phyloP scores from a whole-genome alignment of 2,888 invertebrate species.

The Andrena trimmerana region DNA sequence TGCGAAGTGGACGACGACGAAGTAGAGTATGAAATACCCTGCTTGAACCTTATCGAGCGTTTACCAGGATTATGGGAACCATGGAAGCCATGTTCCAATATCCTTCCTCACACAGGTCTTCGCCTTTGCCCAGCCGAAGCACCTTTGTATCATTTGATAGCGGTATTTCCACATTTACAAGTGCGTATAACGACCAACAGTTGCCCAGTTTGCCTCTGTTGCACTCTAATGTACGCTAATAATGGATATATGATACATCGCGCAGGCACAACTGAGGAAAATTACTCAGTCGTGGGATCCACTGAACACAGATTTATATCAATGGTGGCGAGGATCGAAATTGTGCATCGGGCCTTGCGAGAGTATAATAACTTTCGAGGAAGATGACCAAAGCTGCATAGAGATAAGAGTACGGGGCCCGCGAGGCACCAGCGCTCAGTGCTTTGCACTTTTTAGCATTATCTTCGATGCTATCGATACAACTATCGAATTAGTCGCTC shows the following conservation, averaged over 20 bases:
- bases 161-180: conserved; percentile 90
- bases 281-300: conserved; percentile 86
- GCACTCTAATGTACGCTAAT: conserved; percentile 18
- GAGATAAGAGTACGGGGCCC: conserved; percentile 90
- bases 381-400: conserved; percentile 86
- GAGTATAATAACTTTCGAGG: conserved; percentile 88
- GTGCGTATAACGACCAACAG: conserved; percentile 77
- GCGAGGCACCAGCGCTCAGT: conserved; percentile 86
- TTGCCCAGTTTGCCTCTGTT: conserved; percentile 5
- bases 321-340: conserved; percentile 91
- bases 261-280: conserved; percentile 87
- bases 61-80: conserved; percentile 90
- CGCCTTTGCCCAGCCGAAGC: conserved; percentile 87
- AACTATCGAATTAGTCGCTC: conserved; percentile 88
- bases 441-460: conserved; percentile 90
- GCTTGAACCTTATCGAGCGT: conserved; percentile 89
- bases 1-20: conserved; percentile 90
- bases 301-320: conserved; percentile 89
- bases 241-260: not conserved
- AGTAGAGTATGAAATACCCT: conserved; percentile 91
- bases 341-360: conserved; percentile 89
- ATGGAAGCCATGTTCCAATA: conserved; percentile 85
- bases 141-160: conserved; percentile 88
- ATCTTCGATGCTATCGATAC: conserved; percentile 87
- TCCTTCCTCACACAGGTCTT: conserved; percentile 88